Base-by-base conservation (phyloP, 2,888 invertebrate species). In the Eudasyphora cyanicolor region DNA sequence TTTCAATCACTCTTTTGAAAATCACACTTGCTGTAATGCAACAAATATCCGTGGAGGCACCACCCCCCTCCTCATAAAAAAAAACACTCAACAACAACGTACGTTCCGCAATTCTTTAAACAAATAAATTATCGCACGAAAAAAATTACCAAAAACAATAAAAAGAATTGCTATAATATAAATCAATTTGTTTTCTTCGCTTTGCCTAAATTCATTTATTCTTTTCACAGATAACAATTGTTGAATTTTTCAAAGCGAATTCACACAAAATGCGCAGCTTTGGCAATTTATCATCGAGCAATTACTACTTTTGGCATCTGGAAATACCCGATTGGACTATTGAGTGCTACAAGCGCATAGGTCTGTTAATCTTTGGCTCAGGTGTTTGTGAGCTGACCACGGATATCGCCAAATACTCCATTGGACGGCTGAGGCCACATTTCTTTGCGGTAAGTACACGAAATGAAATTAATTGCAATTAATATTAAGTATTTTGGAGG, bases 341-440 rank as follows among this genome's bases (percentile, higher is more conserved):
- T 93, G 94, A 94, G 88, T 94, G 94, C 12, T 97, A 97, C 90
- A 93, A 94, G 79, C 94, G 95, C 86, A 93, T 97, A 27, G 96
- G 96, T 2, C 93, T 96, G 71, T 98, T 98, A 91, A 95, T 96
- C 35, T 98, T 98, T 92, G 98, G 98, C 0, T 95, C 96, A 78
- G 96, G 95, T 54, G 94, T 96, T 85, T 96, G 96, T 85, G 97
- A 97, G 91, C 93, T 98, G 60, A 95, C 96, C 84, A 98, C 98
- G 4, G 98, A 99, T 91, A 94, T 98, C 86, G 97, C 97, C 86
- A 99, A 99, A 93, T 98, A 98, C 91, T 95, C 96, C 2, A 95
- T 98, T 82, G 99, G 99, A 38, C 94, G 98, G 82, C 93, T 99
- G 85, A 93, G 99, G 86, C 99, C 99, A 17, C 98, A 99, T 92